These are phyloP conservation scores for Trigoniulus corallinus DNA, from an alignment of 1,140 invertebrate genomes.

Conservation along the genomic window DNA sequence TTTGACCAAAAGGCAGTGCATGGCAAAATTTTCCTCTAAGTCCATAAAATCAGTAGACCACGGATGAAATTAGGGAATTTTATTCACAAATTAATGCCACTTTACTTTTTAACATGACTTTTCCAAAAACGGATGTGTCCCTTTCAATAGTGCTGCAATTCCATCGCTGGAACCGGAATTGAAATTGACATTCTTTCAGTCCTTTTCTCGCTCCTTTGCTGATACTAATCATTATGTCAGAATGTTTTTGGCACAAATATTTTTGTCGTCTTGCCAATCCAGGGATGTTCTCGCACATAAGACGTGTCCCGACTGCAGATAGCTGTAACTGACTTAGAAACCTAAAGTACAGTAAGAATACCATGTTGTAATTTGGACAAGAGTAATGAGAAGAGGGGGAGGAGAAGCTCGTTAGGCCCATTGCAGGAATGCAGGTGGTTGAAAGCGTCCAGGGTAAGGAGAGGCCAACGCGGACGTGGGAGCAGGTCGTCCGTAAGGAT, in stretches of 20 bases:
- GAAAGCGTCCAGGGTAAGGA: too few relatives aligned
- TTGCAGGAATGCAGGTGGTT: too few relatives aligned
- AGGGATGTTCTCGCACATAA: constrained; percentile 29
- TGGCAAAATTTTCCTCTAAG: neutral
- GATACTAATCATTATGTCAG: constrained; percentile 23
- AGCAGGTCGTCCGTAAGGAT: too few relatives aligned
- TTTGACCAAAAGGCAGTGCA: neutral
- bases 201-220: constrained; percentile 24
- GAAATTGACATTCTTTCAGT: constrained; percentile 25
- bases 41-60: neutral
- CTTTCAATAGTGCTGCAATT: constrained; percentile 20
- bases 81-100: neutral
- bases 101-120: constrained; percentile 14
- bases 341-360: too few relatives aligned
- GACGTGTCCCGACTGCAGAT: constrained; percentile 19
- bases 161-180: constrained; percentile 27
- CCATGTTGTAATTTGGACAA: too few relatives aligned
- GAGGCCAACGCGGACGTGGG: too few relatives aligned
- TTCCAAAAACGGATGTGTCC: constrained; percentile 13
- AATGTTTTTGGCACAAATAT: constrained; percentile 23
- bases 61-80: neutral
- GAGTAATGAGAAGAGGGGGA: too few relatives aligned
- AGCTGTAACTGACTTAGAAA: constrained; percentile 15
- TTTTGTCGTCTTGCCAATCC: constrained; percentile 25
- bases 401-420: too few relatives aligned